Base-by-base conservation (phyloP, 2,888 invertebrate genomes). In the Ptycholaimellus sp. region DNA sequence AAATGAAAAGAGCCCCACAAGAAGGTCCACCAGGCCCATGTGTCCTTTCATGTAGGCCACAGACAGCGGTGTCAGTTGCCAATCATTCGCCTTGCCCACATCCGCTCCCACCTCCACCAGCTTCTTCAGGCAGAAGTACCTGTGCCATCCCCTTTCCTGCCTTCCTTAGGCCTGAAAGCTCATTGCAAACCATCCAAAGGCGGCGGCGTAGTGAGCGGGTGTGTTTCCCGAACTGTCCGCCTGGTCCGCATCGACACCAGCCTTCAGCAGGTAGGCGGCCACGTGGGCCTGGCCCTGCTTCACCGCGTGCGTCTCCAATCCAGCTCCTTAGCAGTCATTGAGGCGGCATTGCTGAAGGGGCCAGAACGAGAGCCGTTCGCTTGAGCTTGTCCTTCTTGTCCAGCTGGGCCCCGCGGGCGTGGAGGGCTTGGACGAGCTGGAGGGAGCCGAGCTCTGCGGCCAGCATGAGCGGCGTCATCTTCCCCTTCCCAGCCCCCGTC, bases 161-260 rank as follows among this genome's bases (percentile, higher is more conserved):
- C n/a, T n/a, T n/a, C n/a, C n/a, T n/a, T n/a, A n/a, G n/a, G n/a
- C n/a, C n/a, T n/a, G n/a, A n/a, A n/a, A n/a, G n/a, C n/a, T n/a
- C n/a, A n/a, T n/a, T n/a, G n/a, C n/a, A n/a, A 62, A 59, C 65
- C 67, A 68, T 16, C 68, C 68, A 48, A 68, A 68, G 0, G 66
- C 51, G n/a, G 62, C 60, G 2, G 67, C 66, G 49, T 67, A 68
- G 50, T 67, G 67, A 2, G 64, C 54, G 2, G 62, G 47, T 1
- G 64, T 57, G 49, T 67, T 68, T 23, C 64, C 65, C 7, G 66
- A 67, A 20, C 60, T 59, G 46, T 68, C 68, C 1, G 51, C 52
- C 5, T 52, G 48, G 42, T 63, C 53, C 2, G 62, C 58, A 47
- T 64, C 59, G 2, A 61, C 59, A 9, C 66, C 66, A 29, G 61